phyloP scores from a whole-genome alignment of 2,888 invertebrate genomes.

The Stenotaenia linearis region DNA sequence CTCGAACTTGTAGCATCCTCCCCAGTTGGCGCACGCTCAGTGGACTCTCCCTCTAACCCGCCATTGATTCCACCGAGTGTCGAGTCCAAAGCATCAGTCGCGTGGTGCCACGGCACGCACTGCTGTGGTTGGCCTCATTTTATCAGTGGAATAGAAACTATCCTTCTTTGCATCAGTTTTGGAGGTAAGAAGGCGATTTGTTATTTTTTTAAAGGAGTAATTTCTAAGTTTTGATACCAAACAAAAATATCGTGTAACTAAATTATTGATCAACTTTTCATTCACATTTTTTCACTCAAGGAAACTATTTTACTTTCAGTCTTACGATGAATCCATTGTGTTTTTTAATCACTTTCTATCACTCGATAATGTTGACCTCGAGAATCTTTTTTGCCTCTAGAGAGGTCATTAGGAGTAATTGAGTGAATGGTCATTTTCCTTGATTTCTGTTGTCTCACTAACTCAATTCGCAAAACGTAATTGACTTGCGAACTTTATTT shows the following conservation, averaged over 20 bases:
- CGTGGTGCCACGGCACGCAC: slow-evolving; percentile 9
- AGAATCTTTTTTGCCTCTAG: neutral
- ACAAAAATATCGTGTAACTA: neutral
- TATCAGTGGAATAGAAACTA: slow-evolving; percentile 4
- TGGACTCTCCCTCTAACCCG: neutral
- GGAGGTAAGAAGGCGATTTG: neutral
- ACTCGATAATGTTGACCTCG: neutral
- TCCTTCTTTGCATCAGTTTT: neutral
- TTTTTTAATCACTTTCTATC: neutral
- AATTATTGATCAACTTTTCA: neutral
- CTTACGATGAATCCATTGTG: too few species aligned
- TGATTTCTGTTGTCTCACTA: neutral
- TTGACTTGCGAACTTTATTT: too few species aligned
- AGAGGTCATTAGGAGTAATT: neutral
- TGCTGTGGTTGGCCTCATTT: neutral
- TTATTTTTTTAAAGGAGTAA: neutral
- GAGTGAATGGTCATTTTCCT: neutral
- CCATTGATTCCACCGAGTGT: neutral
- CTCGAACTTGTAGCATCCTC: neutral
- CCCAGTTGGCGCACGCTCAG: neutral
- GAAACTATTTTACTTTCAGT: neutral
- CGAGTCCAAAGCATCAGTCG: slow-evolving; percentile 9
- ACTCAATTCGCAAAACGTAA: too few species aligned
- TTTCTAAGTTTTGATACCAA: neutral
- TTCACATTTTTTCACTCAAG: neutral